Conservation (phyloP, 1,140 invertebrate genomes). For the Drosophila ironensis region DNA sequence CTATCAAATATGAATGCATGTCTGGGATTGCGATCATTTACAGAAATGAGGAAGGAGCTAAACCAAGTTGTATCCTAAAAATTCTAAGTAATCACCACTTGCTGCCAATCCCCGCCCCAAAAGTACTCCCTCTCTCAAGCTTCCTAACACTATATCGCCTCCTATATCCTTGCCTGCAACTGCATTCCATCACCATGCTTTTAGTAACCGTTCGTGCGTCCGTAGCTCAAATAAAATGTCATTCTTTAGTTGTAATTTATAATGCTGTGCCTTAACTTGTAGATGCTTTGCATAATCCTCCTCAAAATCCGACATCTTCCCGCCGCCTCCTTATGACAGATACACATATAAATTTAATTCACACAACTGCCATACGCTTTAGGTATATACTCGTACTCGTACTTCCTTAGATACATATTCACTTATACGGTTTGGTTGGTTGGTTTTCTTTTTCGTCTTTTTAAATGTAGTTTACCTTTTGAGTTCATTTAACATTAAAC, state of each 20-base stretch:
- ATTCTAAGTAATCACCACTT: conserved; percentile 66
- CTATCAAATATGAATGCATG: conserved; percentile 53
- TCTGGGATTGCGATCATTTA: conserved; percentile 40
- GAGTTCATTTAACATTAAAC: conserved; percentile 68
- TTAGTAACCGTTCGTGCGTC: conserved; percentile 44
- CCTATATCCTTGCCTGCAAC: conserved; percentile 6
- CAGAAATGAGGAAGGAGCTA: conserved; percentile 46
- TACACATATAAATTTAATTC: conserved; percentile 30
- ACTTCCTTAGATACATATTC: conserved; percentile 25
- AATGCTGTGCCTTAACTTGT: conserved; percentile 59
- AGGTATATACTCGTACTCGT: too few species aligned
- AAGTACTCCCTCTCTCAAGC: background rate
- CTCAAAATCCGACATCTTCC: conserved; percentile 7
- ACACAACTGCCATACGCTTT: conserved; percentile 21
- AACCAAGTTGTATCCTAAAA: conserved; percentile 61
- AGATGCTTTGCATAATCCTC: conserved; percentile 68
- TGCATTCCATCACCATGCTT: conserved; percentile 23
- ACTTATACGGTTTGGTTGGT: conserved; percentile 14
- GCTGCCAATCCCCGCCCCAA: conserved; percentile 42
- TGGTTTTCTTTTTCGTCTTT: too few species aligned
- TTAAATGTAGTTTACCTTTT: conserved; percentile 46
- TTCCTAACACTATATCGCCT: background rate
- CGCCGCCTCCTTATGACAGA: conserved; percentile 19
- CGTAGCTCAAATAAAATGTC: conserved; percentile 42
- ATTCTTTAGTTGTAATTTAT: conserved; percentile 41